Evolutionary conservation across 2,888 invertebrate species (phyloP).

Genomic region (Andrena bicolor): DNA sequence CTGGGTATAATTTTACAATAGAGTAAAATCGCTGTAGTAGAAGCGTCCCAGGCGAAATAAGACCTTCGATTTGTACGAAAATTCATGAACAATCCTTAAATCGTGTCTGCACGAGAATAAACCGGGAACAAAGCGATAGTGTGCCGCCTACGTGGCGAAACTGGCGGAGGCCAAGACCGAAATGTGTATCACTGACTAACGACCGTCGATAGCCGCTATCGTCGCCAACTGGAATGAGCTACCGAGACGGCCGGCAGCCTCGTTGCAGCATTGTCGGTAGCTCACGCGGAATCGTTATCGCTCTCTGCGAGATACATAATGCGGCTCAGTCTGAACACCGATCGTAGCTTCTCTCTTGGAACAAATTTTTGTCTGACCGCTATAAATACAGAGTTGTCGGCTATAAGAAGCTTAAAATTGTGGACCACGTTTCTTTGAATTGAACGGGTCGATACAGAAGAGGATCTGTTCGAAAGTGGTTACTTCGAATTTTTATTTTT

Average conservation of each 20-base stretch:
- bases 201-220: conserved; percentile 69
- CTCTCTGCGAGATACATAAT: conserved; percentile 31
- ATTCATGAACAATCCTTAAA: conserved; percentile 48
- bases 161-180: conserved; percentile 48
- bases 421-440: background rate
- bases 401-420: background rate
- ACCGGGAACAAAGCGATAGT: conserved; percentile 57
- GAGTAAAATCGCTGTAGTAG: background rate
- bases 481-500: too few species aligned
- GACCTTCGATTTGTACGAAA: conserved; percentile 28
- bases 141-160: conserved; percentile 61
- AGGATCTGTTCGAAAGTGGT: background rate
- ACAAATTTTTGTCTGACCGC: conserved; percentile 13
- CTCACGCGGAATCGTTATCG: conserved; percentile 58
- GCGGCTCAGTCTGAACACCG: conserved; percentile 22
- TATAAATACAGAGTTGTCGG: background rate
- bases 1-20: background rate
- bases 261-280: conserved; percentile 62
- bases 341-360: conserved; percentile 6
- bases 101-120: conserved; percentile 42
- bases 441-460: background rate
- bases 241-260: conserved; percentile 63
- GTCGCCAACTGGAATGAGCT: conserved; percentile 62
- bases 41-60: conserved; percentile 21
- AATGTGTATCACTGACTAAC: conserved; percentile 74